Percentiles rank a stretch among this genome's conserved stretches.
phyloP scores from a whole-genome alignment of 2,888 invertebrate genomes.

The Poecilobothrus nobilitatus region DNA sequence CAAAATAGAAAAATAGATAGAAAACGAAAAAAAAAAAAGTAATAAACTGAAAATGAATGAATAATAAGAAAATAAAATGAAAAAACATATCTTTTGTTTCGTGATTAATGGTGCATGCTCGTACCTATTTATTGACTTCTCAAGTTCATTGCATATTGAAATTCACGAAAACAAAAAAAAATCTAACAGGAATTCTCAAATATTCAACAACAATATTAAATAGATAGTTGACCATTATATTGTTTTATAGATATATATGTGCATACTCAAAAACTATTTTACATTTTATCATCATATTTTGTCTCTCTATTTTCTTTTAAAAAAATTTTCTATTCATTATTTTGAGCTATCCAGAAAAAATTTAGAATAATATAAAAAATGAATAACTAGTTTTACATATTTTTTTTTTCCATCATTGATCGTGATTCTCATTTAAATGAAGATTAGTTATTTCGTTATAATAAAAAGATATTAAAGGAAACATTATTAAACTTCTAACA shows the following conservation, averaged over 20 bases:
- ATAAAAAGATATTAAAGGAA: too few relatives aligned
- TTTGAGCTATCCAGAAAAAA: neutral
- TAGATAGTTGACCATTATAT: neutral
- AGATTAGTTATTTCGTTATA: too few relatives aligned
- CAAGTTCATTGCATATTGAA: neutral
- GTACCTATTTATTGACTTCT: slow-evolving; percentile 4
- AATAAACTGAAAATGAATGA: too few relatives aligned
- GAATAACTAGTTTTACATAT: neutral
- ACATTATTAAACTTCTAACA: too few relatives aligned
- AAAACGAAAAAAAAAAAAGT: too few relatives aligned
- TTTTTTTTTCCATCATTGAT: neutral
- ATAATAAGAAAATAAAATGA: too few relatives aligned
- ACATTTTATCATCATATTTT: neutral
- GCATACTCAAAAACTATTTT: neutral
- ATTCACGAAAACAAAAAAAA: neutral
- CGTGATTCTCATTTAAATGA: neutral
- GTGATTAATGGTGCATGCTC: slow-evolving; percentile 1
- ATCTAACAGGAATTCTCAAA: too few relatives aligned
- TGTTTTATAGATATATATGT: neutral
- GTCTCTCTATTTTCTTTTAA: too few relatives aligned
- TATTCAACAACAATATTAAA: neutral
- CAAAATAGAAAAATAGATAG: too few relatives aligned
- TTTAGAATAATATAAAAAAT: neutral
- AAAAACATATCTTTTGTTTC: neutral
- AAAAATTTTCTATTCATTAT: neutral